These are phyloP conservation scores for Spodoptera exigua DNA, from an alignment of 2,888 invertebrate genomes.

Conservation along the genomic window DNA sequence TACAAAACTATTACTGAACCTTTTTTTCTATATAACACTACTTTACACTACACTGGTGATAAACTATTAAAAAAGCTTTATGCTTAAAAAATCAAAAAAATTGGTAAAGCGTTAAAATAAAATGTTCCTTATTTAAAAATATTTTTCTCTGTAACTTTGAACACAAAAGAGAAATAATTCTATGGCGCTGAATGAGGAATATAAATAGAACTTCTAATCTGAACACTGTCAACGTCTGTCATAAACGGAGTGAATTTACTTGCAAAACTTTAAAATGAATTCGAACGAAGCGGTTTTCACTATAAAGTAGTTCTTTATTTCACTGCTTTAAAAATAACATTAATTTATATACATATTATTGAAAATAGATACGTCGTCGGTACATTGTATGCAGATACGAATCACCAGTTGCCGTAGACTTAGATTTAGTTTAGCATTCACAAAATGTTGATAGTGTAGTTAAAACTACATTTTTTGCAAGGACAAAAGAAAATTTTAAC, in stretches of 20 bases:
- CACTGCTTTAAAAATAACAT: constrained; percentile 1
- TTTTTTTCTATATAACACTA: too few species aligned
- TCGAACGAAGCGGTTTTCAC: constrained; percentile 43
- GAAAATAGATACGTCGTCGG: constrained; percentile 5
- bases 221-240: constrained; percentile 38
- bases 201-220: constrained; percentile 46
- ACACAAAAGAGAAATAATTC: constrained; percentile 27
- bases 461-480: constrained; percentile 18
- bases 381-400: background rate
- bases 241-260: constrained; percentile 50
- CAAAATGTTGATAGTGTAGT: constrained; percentile 1
- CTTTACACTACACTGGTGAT: too few species aligned
- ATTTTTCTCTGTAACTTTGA: constrained; percentile 23
- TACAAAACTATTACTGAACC: too few species aligned
- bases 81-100: background rate
- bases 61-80: background rate
- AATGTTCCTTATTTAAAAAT: constrained; percentile 14
- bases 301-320: constrained; percentile 31
- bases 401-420: background rate
- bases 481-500: constrained; percentile 29
- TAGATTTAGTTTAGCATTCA: constrained; percentile 5
- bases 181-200: constrained; percentile 23
- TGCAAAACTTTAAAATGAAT: constrained; percentile 46
- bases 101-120: constrained; percentile 16
- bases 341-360: too few species aligned